These are phyloP conservation scores for Asbolus verrucosus DNA, from an alignment of 1,140 invertebrate genomes.

Conservation along the genomic window DNA sequence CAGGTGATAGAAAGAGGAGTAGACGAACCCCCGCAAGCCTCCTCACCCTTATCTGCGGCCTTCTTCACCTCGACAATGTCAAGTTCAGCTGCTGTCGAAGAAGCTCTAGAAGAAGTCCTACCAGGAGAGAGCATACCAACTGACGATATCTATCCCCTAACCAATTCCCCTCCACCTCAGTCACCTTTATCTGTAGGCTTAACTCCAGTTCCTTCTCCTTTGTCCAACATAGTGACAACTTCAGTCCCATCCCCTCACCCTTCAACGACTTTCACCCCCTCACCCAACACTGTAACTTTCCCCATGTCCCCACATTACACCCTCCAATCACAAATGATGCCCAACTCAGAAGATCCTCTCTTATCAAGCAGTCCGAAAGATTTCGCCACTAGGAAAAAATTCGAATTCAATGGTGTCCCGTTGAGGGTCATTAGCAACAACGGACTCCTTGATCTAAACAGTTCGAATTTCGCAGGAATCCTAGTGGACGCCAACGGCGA, in stretches of 20 bases:
- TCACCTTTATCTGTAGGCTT: constrained; percentile 68
- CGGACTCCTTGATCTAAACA: constrained; percentile 71
- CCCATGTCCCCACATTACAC: constrained; percentile 69
- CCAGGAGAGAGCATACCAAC: constrained; percentile 76
- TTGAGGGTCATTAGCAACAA: constrained; percentile 74
- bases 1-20: constrained; percentile 67
- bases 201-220: constrained; percentile 72
- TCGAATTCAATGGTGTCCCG: constrained; percentile 71
- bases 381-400: constrained; percentile 74
- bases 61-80: constrained; percentile 90
- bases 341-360: constrained; percentile 86
- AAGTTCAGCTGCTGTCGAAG: constrained; percentile 85
- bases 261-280: constrained; percentile 65
- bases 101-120: constrained; percentile 82
- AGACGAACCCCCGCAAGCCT: constrained; percentile 73
- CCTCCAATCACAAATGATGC: constrained; percentile 82
- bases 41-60: constrained; percentile 80
- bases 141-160: constrained; percentile 73
- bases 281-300: constrained; percentile 62
- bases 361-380: constrained; percentile 85
- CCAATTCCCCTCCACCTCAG: constrained; percentile 75
- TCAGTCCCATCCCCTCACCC: constrained; percentile 70
- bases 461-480: constrained; percentile 71
- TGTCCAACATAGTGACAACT: constrained; percentile 67
- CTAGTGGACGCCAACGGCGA: constrained; percentile 75